phyloP scores from a whole-genome alignment of 2,797 vertebrate genomes.

The Takifugu ocellatus region DNA sequence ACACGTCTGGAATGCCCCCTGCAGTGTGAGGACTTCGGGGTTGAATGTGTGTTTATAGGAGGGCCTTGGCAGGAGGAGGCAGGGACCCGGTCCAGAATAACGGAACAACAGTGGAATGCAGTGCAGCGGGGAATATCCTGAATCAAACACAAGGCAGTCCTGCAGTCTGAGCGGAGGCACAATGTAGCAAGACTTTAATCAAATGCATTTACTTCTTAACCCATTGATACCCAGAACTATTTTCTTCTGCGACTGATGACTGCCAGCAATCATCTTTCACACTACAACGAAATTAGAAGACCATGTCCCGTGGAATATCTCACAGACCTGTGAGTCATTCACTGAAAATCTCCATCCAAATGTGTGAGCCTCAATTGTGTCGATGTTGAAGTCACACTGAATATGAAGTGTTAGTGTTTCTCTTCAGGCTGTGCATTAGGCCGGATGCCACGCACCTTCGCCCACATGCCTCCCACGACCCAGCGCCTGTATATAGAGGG shows the following conservation, averaged over 20 bases:
- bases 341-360: constrained; percentile 69
- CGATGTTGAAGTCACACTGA: constrained; percentile 73
- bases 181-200: constrained; percentile 43
- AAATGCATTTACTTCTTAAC: constrained; percentile 30
- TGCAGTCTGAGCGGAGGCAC: constrained; percentile 51
- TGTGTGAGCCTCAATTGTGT: constrained; percentile 76
- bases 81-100: constrained; percentile 66
- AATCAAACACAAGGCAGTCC: constrained; percentile 61
- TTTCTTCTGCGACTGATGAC: constrained; percentile 31
- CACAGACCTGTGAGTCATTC: constrained; percentile 73
- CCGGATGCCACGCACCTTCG: constrained; percentile 83
- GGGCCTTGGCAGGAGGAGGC: constrained; percentile 68
- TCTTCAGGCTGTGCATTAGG: constrained; percentile 81
- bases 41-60: constrained; percentile 71
- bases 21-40: constrained; percentile 60
- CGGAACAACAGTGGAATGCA: constrained; percentile 71
- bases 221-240: constrained; percentile 25
- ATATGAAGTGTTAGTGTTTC: constrained; percentile 79
- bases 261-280: constrained; percentile 49
- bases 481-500: constrained; percentile 77
- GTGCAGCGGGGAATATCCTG: constrained; percentile 72
- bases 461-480: constrained; percentile 81
- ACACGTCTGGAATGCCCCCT: constrained; percentile 72
- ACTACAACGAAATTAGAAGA: constrained; percentile 67
- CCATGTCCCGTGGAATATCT: constrained; percentile 68